These are phyloP conservation scores for Rhorus exstirpatorius DNA, from an alignment of 2,888 invertebrate species.

Conservation along the genomic window DNA sequence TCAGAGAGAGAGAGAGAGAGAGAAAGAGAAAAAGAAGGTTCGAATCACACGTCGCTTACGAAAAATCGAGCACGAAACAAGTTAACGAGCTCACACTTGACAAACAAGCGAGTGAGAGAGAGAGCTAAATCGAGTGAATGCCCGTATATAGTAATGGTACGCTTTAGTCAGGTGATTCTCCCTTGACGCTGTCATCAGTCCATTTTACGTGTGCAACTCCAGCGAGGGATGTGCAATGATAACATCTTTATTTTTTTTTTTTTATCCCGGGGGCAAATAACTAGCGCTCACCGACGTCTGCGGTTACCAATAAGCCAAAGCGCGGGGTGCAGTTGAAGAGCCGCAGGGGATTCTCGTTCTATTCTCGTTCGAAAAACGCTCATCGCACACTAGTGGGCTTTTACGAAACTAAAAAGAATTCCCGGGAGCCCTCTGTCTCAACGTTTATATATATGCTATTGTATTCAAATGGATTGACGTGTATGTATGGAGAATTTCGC, in stretches of 20 bases:
- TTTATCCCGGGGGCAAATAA: conserved; percentile 44
- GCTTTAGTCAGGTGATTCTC: conserved; percentile 63
- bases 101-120: conserved; percentile 35
- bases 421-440: conserved; percentile 6
- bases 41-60: conserved; percentile 14
- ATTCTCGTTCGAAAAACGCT: conserved; percentile 42
- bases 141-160: conserved; percentile 63
- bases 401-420: conserved; percentile 34
- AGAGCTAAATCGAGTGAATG: conserved; percentile 50
- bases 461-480: not conserved
- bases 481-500: not conserved
- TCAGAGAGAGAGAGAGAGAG: conserved; percentile 2
- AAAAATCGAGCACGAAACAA: conserved; percentile 56
- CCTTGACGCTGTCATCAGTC: conserved; percentile 43
- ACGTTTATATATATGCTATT: not conserved
- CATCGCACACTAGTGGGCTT: not conserved
- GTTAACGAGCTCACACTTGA: conserved; percentile 52
- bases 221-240: conserved; percentile 12
- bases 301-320: conserved; percentile 20
- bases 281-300: conserved; percentile 52
- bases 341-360: conserved; percentile 32
- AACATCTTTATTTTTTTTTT: conserved; percentile 2
- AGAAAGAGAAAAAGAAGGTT: conserved; percentile 8
- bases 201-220: conserved; percentile 16
- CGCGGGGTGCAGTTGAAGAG: not conserved